These are phyloP conservation scores for Pherbina coryleti DNA, from an alignment of 2,888 invertebrate genomes.

Conservation along the genomic window DNA sequence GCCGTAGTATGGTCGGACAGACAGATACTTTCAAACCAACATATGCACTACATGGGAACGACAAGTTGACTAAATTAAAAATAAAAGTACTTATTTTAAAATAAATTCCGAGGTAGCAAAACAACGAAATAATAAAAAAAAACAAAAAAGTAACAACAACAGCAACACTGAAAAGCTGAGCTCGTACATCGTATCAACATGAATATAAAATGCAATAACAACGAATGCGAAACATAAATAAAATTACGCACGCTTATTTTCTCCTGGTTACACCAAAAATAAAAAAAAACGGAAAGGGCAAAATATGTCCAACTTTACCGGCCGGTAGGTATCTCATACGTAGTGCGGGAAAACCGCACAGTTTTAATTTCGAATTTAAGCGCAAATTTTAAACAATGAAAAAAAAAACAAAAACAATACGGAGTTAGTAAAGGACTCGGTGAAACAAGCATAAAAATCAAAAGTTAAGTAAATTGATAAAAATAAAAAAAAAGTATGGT, in stretches of 20 bases:
- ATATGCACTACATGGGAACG: slow-evolving; percentile 37
- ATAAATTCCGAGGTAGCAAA: slow-evolving; percentile 49
- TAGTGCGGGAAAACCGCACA: slow-evolving; percentile 59
- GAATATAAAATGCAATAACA: slow-evolving; percentile 55
- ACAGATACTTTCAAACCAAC: slow-evolving; percentile 8
- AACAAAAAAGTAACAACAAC: slow-evolving; percentile 24
- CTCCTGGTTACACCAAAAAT: slow-evolving; percentile 62
- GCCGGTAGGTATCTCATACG: slow-evolving; percentile 18
- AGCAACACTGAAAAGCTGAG: slow-evolving; percentile 4
- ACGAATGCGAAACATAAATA: slow-evolving; percentile 67
- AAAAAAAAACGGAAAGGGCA: slow-evolving; percentile 7
- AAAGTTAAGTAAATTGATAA: slow-evolving; percentile 37
- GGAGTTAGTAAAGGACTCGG: not conserved
- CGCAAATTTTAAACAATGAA: slow-evolving; percentile 42
- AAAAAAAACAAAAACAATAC: slow-evolving; percentile 45
- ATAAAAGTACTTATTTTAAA: slow-evolving; percentile 62
- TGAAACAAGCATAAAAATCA: slow-evolving; percentile 52
- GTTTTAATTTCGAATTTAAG: slow-evolving; percentile 67
- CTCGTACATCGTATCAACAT: slow-evolving; percentile 48
- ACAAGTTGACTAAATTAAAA: slow-evolving; percentile 65
- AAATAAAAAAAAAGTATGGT: not conserved
- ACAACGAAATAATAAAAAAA: slow-evolving; percentile 40
- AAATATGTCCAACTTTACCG: slow-evolving; percentile 14
- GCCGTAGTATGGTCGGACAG: not conserved
- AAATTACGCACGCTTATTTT: slow-evolving; percentile 70